A percentile compares a stretch with the other conserved stretches of the same genome.
Conservation (phyloP, 2,888 invertebrate species). For the Unio delphinus region DNA sequence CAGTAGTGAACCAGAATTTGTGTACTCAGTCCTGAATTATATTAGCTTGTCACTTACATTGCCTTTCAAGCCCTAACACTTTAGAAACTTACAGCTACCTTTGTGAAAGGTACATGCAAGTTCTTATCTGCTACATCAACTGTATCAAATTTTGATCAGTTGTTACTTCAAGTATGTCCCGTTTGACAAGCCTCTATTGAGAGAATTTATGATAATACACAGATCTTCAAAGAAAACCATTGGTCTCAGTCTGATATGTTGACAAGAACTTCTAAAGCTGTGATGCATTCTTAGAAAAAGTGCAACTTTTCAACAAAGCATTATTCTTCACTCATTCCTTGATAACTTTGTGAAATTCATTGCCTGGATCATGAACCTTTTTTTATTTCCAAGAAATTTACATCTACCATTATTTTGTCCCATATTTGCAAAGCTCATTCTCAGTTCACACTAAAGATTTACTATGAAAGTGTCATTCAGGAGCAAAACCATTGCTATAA, state of each 20-base stretch:
- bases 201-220: slow-evolving; percentile 3
- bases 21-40: slow-evolving; percentile 1
- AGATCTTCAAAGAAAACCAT: slow-evolving; percentile 12
- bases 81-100: slow-evolving; percentile 9
- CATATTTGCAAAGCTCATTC: no score
- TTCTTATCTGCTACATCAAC: slow-evolving; percentile 6
- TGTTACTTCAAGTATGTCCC: background rate
- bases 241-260: slow-evolving; percentile 7
- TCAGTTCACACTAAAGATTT: no score
- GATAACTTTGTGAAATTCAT: slow-evolving; percentile 8
- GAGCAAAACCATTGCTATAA: no score
- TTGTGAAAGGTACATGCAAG: slow-evolving; percentile 2
- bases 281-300: slow-evolving; percentile 10
- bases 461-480: no score
- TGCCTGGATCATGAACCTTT: slow-evolving; percentile 4
- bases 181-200: slow-evolving; percentile 6
- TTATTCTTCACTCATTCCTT: slow-evolving; percentile 4
- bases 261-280: slow-evolving; percentile 14
- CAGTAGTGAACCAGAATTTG: no score
- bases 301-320: slow-evolving; percentile 11
- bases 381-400: no score
- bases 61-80: background rate
- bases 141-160: background rate
- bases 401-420: no score
- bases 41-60: slow-evolving; percentile 9